These are phyloP conservation scores for Mimumesa dahlbomi DNA, from an alignment of 2,888 invertebrate species.

Conservation along the genomic window DNA sequence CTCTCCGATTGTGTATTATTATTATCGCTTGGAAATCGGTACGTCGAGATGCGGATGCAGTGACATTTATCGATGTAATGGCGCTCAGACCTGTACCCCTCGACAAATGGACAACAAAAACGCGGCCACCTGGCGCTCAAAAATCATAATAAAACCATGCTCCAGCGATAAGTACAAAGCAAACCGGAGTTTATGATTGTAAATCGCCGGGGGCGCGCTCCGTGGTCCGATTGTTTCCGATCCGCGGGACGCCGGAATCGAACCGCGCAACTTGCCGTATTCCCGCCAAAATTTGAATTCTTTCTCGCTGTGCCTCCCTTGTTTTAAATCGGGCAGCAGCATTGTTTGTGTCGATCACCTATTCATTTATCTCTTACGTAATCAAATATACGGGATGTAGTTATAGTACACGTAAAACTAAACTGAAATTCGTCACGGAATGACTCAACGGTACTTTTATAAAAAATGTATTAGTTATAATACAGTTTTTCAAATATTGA, in stretches of 20 bases:
- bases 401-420: no score
- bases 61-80: slow-evolving; percentile 73
- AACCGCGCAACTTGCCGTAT: slow-evolving; percentile 2
- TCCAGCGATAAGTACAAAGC: slow-evolving; percentile 66
- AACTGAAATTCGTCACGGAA: no score
- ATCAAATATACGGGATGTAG: no score
- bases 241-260: slow-evolving; percentile 22
- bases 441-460: no score
- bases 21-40: slow-evolving; percentile 26
- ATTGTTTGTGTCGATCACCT: no score
- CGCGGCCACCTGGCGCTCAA: slow-evolving; percentile 75
- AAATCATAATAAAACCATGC: slow-evolving; percentile 71
- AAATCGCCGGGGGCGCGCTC: slow-evolving; percentile 57
- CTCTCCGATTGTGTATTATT: no score
- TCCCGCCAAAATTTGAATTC: slow-evolving; percentile 10
- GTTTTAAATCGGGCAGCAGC: no score
- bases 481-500: no score
- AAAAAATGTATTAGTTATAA: no score
- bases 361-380: no score
- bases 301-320: no score
- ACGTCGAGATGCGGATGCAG: slow-evolving; percentile 44
- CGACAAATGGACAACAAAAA: slow-evolving; percentile 68
- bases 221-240: slow-evolving; percentile 29
- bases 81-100: slow-evolving; percentile 61
- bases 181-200: slow-evolving; percentile 64